Conservation (phyloP, 2,113 vertebrate genomes). For the Larimichthys polyactis region DNA sequence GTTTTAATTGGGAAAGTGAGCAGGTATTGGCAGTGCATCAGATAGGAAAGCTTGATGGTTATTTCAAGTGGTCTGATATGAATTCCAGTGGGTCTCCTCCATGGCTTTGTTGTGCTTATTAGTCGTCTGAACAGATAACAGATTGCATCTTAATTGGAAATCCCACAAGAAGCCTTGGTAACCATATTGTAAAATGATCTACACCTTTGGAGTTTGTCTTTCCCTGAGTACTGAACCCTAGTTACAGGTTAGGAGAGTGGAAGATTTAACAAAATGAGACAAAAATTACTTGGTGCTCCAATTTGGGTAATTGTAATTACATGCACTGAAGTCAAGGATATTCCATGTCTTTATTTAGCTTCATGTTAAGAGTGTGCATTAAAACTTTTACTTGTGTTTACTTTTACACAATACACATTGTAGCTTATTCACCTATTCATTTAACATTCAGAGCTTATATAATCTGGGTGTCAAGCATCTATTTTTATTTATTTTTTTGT, state of each 20-base stretch:
- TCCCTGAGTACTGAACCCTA: background rate
- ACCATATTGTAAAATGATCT: slow-evolving; percentile 78
- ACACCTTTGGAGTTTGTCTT: slow-evolving; percentile 62
- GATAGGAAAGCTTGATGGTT: slow-evolving; percentile 75
- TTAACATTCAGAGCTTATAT: background rate
- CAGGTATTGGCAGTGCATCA: slow-evolving; percentile 79
- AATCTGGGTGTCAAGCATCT: too few relatives aligned
- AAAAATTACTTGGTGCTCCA: background rate
- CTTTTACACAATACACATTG: background rate
- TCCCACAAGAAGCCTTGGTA: slow-evolving; percentile 77
- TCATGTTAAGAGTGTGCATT: background rate
- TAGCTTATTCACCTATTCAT: background rate
- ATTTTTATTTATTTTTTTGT: too few relatives aligned
- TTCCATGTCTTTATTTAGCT: background rate
- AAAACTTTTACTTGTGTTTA: background rate
- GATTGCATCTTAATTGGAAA: slow-evolving; percentile 86
- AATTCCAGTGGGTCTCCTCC: slow-evolving; percentile 79
- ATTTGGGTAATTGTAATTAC: background rate
- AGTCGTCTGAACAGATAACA: slow-evolving; percentile 83
- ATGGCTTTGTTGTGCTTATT: slow-evolving; percentile 83
- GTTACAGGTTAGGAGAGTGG: slow-evolving; percentile 33
- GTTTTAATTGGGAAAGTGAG: slow-evolving; percentile 76
- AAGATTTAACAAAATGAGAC: background rate
- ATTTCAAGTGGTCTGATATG: slow-evolving; percentile 82
- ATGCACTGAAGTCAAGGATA: background rate